Base-by-base conservation (phyloP, 2,797 vertebrate species). In the Huso huso region DNA sequence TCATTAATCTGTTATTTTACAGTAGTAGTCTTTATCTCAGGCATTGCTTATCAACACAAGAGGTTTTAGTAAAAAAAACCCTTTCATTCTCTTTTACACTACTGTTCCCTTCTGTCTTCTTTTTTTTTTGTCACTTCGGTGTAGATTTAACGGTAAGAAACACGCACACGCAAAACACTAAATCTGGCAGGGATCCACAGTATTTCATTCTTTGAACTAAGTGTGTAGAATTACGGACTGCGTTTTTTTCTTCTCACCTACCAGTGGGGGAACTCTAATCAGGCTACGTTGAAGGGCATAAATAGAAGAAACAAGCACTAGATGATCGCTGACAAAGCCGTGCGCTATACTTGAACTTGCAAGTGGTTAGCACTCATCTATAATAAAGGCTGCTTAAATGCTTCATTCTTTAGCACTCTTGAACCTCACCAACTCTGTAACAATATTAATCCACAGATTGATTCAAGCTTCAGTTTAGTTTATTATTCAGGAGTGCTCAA, bases 1-100 rank as follows among this genome's bases (percentile, higher is more conserved):
- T 80, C 81, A 83, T 88, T 86, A 88, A 85, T 79, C 81, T 68
- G 74, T 83, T 77, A 84, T 87, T 86, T 87, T 82, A 84, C 86
- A 80, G 79, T 78, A 73, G 11, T 77, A 68, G 66, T 72, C 62
- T 61, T 66, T 66, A 64, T 63, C 68, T 66, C 37, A 37, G 37
- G 37, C 37, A 37, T 37, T 37, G 37, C 37, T 37, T 37, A 37
- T 37, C 37, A 37, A 37, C 37, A 37, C 37, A 37, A 37, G 37
- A 37, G 37, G 37, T 37, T 37, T 37, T 37, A 37, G 37, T 37
- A 37, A 37, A 37, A 37, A 37, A 37, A 37, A 4, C 3, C 37
- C 37, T 37, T 37, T 37, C 37, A 37, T 37, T 37, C 37, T 37
- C 3, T 37, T 37, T 37, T 37, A 37, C 37, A 37, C 37, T 4